Conservation (phyloP, 1,140 invertebrate genomes). For the Catajapyx aquilonaris region DNA sequence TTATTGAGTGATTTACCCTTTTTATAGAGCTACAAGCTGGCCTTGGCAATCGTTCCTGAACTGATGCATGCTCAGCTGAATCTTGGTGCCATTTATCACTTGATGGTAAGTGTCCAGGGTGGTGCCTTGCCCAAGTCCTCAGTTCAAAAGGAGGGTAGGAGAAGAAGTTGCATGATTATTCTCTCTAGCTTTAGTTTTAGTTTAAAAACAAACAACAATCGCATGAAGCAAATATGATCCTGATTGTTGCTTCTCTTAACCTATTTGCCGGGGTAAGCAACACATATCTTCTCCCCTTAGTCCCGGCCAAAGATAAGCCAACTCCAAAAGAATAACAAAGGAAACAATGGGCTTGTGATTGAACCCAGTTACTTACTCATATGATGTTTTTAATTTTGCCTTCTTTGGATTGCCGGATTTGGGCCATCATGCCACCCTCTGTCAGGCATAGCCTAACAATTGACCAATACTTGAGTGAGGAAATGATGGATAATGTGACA, state of each 20-base stretch:
- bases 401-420: background rate
- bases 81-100: slow-evolving; percentile 18
- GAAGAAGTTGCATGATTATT: background rate
- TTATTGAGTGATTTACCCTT: no score
- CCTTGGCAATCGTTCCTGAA: slow-evolving; percentile 14
- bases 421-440: background rate
- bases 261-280: background rate
- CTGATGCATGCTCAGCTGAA: slow-evolving; percentile 16
- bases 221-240: background rate
- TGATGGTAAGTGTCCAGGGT: slow-evolving; percentile 12
- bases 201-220: background rate
- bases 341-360: no score
- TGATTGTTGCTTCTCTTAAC: background rate
- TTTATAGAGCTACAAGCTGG: slow-evolving; percentile 13
- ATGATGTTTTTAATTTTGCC: background rate
- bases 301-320: no score
- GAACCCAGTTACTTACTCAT: background rate
- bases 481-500: background rate
- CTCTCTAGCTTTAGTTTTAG: background rate
- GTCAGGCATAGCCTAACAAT: background rate
- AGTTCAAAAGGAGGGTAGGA: background rate
- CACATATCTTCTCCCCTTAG: no score
- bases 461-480: background rate
- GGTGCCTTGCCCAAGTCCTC: no score
- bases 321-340: no score